Base-by-base conservation (phyloP, 2,888 invertebrate species). In the Apamea monoglypha region DNA sequence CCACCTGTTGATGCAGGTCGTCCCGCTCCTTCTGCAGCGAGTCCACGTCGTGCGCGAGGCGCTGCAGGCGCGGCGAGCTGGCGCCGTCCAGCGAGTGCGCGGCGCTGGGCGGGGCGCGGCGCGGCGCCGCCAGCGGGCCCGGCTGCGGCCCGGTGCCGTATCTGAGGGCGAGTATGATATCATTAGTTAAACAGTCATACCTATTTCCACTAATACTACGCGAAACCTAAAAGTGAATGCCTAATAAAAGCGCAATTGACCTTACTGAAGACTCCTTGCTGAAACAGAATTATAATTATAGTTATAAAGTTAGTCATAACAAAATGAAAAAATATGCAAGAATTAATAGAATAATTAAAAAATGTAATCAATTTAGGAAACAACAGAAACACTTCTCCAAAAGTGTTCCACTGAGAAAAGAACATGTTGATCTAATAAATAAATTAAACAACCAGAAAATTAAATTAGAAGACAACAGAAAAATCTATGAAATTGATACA, bases 1-100 rank as follows among this genome's bases (percentile, higher is more conserved):
- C 7, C 7, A 63, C 63, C 64, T 98, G 98, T 81, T 98, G 97
- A 71, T 97, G 97, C 84, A 98, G 94, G 92, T 98, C 98, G 86
- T 98, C 98, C 47, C 97, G 97, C 88, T 98, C 98, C 74, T 96
- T 97, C 87, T 97, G 97, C 63, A 98, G 96, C 53, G 97, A 97
- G 78, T 98, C 98, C 21, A 98, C 94, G 80, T 98, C 97, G 82
- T 97, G 97, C 25, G 89, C 97, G 97, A 87, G 85, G 96, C 97
- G 91, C 97, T 97, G 76, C 93, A 94, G 70, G 86, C 90, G 71
- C 83, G 92, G 91, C 75, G 93, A 88, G 76, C 90, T 29, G 86
- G 78, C 32, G 82, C 89, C 90, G 90, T 93, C 92, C 86, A 93
- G 91, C 81, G 94, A 91, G 84, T 84, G 87, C 66, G 91, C 3